These are phyloP conservation scores for Dryobota labecula DNA, from an alignment of 2,888 invertebrate genomes.

Conservation along the genomic window DNA sequence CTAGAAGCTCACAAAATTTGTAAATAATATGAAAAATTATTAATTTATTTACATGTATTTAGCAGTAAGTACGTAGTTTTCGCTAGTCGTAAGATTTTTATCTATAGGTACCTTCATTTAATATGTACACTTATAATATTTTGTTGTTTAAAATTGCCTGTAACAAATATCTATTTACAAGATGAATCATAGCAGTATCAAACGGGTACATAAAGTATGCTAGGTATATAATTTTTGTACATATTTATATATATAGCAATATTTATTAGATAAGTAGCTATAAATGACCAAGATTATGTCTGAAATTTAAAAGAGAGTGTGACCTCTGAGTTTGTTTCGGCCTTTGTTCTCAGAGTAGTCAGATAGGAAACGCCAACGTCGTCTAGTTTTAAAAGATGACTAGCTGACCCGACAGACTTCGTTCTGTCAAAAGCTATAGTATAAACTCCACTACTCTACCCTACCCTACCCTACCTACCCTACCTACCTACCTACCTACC, in stretches of 20 bases:
- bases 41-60: slow-evolving; percentile 3
- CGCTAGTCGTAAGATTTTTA: slow-evolving; percentile 23
- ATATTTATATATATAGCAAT: not conserved
- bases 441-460: no score
- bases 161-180: not conserved
- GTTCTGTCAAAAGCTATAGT: no score
- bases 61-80: slow-evolving; percentile 1
- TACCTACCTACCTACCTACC: no score
- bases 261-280: slow-evolving; percentile 15
- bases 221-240: slow-evolving; percentile 1
- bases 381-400: no score
- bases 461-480: no score
- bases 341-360: no score
- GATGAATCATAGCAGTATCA: not conserved
- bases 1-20: not conserved
- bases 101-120: not conserved
- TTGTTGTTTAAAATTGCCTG: not conserved
- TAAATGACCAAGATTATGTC: no score
- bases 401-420: no score
- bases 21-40: slow-evolving; percentile 1
- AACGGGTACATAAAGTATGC: not conserved
- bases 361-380: no score
- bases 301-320: no score
- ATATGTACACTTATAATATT: not conserved
- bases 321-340: no score